Percentiles rank a stretch among this genome's conserved stretches.
These are phyloP conservation scores for Chaetodon trifascialis DNA, from an alignment of 2,113 vertebrate genomes.

Conservation along the genomic window DNA sequence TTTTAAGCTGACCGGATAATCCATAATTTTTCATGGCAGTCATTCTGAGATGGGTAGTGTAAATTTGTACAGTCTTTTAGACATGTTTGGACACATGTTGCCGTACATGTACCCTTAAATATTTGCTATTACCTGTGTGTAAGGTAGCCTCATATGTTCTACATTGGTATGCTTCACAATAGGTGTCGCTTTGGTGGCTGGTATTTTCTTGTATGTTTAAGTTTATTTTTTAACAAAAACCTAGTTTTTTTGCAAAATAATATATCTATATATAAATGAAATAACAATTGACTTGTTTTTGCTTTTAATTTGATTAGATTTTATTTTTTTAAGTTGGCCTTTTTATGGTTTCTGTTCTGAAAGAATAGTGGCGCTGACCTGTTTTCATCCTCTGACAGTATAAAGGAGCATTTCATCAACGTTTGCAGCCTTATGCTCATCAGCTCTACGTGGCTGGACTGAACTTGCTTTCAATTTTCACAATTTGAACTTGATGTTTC, in stretches of 20 bases:
- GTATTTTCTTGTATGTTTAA: slow-evolving; percentile 83
- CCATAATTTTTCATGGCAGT: slow-evolving; percentile 89
- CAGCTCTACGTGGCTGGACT: slow-evolving; percentile 86
- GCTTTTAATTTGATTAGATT: slow-evolving; percentile 75
- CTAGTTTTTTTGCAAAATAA: slow-evolving; percentile 93
- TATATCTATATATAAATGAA: slow-evolving; percentile 83
- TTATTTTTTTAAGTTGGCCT: slow-evolving; percentile 49
- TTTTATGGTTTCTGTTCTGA: slow-evolving; percentile 50
- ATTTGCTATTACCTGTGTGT: slow-evolving; percentile 91
- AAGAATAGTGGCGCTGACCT: slow-evolving; percentile 64
- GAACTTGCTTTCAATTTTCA: slow-evolving; percentile 58
- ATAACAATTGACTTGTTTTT: slow-evolving; percentile 66
- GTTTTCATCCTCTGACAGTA: slow-evolving; percentile 60
- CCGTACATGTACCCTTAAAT: slow-evolving; percentile 90
- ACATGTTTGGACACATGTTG: slow-evolving; percentile 92
- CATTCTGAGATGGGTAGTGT: slow-evolving; percentile 93
- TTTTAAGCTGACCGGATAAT: slow-evolving; percentile 69
- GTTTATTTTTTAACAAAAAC: slow-evolving; percentile 85
- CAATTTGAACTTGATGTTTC: slow-evolving; percentile 80
- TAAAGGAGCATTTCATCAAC: slow-evolving; percentile 87
- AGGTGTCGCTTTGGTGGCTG: slow-evolving; percentile 94
- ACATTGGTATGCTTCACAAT: slow-evolving; percentile 93
- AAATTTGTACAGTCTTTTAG: slow-evolving; percentile 99
- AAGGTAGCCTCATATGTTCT: slow-evolving; percentile 96
- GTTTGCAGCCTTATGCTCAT: slow-evolving; percentile 89